phyloP scores from a whole-genome alignment of 2,113 vertebrate genomes.

The Stigmatopora argus region DNA sequence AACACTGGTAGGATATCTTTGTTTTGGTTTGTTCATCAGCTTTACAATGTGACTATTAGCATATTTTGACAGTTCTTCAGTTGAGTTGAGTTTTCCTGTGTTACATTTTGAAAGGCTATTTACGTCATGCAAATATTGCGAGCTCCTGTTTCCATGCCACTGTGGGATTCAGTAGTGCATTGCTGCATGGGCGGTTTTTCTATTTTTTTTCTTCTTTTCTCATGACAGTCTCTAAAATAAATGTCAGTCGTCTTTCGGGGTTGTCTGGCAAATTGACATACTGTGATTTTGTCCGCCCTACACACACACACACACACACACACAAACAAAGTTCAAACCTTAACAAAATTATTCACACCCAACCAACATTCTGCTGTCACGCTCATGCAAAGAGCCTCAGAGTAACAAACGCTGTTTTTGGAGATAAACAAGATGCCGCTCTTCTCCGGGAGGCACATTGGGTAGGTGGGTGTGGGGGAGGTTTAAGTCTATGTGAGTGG shows the following conservation, averaged over 20 bases:
- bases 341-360: not conserved
- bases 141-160: not conserved
- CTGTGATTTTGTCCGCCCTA: conserved; percentile 27
- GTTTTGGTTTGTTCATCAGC: not conserved
- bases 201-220: not conserved
- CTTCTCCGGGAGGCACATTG: conserved; percentile 30
- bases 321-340: not conserved
- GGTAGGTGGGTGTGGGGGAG: conserved; percentile 26
- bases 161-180: not conserved
- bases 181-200: not conserved
- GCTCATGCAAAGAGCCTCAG: conserved; percentile 18
- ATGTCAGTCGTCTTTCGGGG: conserved; percentile 14
- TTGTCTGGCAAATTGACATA: conserved; percentile 24
- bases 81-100: not conserved
- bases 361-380: conserved; percentile 17
- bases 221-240: not conserved
- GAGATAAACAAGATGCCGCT: conserved; percentile 48
- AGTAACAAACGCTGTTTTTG: conserved; percentile 49
- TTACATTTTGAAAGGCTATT: not conserved
- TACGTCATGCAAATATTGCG: not conserved
- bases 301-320: conserved; percentile 17
- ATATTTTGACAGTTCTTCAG: not conserved
- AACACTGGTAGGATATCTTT: not conserved
- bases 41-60: not conserved
- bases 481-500: conserved; percentile 46